Conservation (phyloP, 2,888 invertebrate species). For the Palloptera scutellata region DNA sequence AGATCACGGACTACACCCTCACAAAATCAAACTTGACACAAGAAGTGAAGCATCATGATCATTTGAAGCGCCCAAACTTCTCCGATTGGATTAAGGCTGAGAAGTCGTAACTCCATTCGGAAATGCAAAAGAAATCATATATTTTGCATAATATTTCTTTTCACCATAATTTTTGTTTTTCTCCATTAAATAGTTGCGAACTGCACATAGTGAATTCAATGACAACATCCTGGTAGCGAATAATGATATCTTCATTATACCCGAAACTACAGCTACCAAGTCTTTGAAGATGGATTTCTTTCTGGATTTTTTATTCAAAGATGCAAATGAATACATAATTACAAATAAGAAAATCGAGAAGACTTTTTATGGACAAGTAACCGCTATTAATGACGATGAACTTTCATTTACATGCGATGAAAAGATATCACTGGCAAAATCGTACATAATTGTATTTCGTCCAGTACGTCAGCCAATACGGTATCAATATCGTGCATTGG, state of each 20-base stretch:
- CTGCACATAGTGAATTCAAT: not conserved
- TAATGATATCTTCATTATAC: constrained; percentile 12
- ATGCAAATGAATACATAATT: not conserved
- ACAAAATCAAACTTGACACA: no score
- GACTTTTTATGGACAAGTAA: constrained; percentile 35
- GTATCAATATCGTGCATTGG: constrained; percentile 54
- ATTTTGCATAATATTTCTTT: no score
- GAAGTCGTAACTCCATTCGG: no score
- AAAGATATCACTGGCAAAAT: constrained; percentile 27
- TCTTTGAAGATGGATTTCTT: not conserved
- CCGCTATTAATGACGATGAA: no score
- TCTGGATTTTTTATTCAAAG: constrained; percentile 6
- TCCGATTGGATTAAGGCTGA: no score
- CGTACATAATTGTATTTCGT: constrained; percentile 48
- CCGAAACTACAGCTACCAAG: constrained; percentile 13
- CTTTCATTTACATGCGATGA: constrained; percentile 37
- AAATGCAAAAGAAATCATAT: no score
- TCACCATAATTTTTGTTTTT: no score
- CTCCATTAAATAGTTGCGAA: no score
- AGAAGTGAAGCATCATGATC: no score
- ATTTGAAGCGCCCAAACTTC: no score
- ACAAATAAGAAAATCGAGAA: not conserved
- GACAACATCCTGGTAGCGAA: constrained; percentile 12
- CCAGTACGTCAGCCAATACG: constrained; percentile 51
- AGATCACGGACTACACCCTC: no score